phyloP scores from a whole-genome alignment of 2,113 vertebrate genomes.

The Abramis brama region DNA sequence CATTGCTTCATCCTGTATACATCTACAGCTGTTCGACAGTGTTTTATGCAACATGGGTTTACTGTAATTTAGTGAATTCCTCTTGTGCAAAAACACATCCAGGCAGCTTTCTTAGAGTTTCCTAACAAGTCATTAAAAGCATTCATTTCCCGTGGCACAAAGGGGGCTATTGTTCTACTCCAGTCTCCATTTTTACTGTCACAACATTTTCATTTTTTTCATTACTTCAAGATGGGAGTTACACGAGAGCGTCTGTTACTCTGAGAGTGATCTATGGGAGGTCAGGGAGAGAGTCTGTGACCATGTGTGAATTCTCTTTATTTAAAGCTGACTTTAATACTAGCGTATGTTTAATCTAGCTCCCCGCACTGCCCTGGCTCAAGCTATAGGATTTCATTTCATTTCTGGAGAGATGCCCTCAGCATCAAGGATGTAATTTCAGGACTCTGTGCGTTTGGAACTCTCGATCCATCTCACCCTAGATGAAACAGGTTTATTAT shows the following conservation, averaged over 20 bases:
- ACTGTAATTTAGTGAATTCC: constrained; percentile 37
- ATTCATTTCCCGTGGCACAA: constrained; percentile 30
- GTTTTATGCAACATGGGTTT: constrained; percentile 28
- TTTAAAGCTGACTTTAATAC: constrained; percentile 47
- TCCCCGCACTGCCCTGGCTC: constrained; percentile 40
- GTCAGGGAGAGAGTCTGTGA: constrained; percentile 23
- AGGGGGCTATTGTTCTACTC: constrained; percentile 31
- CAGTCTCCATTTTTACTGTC: constrained; percentile 41
- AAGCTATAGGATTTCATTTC: constrained; percentile 62
- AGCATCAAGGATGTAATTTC: constrained; percentile 71
- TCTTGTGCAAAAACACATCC: constrained; percentile 15
- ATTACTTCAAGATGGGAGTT: constrained; percentile 35
- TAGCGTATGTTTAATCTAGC: constrained; percentile 44
- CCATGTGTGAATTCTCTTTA: constrained; percentile 44
- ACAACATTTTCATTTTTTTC: constrained; percentile 49
- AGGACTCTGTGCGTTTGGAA: constrained; percentile 64
- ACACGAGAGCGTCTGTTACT: background rate
- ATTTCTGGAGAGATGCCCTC: constrained; percentile 64
- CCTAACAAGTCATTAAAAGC: constrained; percentile 41
- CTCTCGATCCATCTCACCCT: constrained; percentile 61
- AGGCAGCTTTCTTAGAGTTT: constrained; percentile 27
- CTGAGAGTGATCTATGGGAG: constrained; percentile 18
- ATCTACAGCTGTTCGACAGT: constrained; percentile 10
- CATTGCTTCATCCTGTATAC: constrained; percentile 35
- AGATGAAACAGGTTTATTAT: constrained; percentile 71